Conservation (phyloP, 2,888 invertebrate genomes). For the Disparrhopalites patrizii region DNA sequence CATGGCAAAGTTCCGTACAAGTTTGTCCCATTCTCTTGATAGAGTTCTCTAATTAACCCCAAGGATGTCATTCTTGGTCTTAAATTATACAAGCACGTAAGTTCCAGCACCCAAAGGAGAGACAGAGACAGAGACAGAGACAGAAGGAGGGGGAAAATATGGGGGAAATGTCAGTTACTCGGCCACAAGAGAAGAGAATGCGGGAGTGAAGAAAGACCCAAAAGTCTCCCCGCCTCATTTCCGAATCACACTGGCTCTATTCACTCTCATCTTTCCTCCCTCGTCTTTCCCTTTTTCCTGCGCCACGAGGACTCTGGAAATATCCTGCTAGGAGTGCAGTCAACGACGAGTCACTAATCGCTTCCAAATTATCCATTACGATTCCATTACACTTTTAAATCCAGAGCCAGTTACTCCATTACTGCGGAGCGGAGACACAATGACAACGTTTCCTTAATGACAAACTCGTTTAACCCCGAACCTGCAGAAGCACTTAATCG, state of each 20-base stretch:
- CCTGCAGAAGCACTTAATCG: no score
- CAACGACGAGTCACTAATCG: no score
- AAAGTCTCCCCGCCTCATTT: no score
- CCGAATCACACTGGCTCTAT: no score
- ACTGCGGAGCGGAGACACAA: no score
- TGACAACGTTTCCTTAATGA: no score
- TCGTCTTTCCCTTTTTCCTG: no score
- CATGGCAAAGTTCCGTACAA: slow-evolving; percentile 1
- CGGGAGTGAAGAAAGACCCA: no score
- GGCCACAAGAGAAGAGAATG: neutral
- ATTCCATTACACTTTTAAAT: neutral
- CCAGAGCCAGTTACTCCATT: neutral
- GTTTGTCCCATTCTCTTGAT: slow-evolving; percentile 9
- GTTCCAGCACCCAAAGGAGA: neutral
- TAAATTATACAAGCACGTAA: neutral
- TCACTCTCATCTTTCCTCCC: no score
- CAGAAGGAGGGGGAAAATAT: neutral
- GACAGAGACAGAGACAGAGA: slow-evolving; percentile 1
- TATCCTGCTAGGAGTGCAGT: no score
- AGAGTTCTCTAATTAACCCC: slow-evolving; percentile 13
- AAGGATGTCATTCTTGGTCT: slow-evolving; percentile 12
- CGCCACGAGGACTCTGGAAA: no score
- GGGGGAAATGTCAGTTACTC: neutral
- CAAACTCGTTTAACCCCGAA: no score
- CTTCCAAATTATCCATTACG: neutral